These are phyloP conservation scores for Schizopygopsis pylzovi DNA, from an alignment of 2,797 vertebrate genomes.

Conservation along the genomic window DNA sequence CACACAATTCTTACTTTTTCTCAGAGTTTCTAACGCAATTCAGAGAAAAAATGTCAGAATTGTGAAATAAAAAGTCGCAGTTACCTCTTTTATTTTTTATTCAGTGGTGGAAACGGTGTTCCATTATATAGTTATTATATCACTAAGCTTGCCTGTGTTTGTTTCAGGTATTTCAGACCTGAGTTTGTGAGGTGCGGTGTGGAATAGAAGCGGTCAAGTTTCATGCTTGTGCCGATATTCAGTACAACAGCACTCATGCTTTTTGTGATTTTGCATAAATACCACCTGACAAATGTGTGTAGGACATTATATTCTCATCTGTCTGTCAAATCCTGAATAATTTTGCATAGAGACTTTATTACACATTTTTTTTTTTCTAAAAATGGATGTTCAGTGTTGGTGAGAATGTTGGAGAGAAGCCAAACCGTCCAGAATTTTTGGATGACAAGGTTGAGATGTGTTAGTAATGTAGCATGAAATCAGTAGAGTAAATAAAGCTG, in stretches of 20 bases:
- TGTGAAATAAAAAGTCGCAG: not conserved
- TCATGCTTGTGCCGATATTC: not conserved
- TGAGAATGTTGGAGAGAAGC: constrained; percentile 47
- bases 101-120: not conserved
- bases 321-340: constrained; percentile 26
- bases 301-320: constrained; percentile 20
- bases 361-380: not conserved
- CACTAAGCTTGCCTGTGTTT: not conserved
- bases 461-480: constrained; percentile 72
- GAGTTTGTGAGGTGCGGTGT: not conserved
- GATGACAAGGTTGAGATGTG: constrained; percentile 63
- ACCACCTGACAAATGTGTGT: constrained; percentile 6
- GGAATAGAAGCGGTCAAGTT: not conserved
- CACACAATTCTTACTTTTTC: too few species aligned
- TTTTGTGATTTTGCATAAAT: constrained; percentile 20
- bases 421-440: constrained; percentile 63
- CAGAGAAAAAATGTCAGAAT: not conserved
- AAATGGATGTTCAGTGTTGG: constrained; percentile 36
- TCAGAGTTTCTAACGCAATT: not conserved
- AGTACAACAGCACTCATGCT: not conserved
- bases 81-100: not conserved
- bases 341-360: constrained; percentile 15
- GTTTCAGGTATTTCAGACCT: not conserved
- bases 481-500: constrained; percentile 73
- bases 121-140: too few species aligned